Base-by-base conservation (phyloP, 2,797 vertebrate genomes). In the Xenentodon cancila region DNA sequence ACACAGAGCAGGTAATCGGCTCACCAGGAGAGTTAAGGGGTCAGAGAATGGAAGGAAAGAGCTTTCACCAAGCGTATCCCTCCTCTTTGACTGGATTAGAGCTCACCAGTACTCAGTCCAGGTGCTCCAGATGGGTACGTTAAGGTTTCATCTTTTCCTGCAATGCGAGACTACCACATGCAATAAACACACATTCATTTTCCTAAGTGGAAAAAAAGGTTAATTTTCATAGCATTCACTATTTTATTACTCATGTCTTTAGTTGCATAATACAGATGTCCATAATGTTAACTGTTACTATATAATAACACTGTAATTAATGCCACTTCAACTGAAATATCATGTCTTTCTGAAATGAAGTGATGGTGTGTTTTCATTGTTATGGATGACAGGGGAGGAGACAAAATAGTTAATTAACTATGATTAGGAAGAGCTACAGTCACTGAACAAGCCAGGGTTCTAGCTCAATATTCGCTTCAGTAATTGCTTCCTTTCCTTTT, bases 171-270 rank as follows among this genome's bases (percentile, higher is more conserved):
- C 54, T 9, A 54, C 47, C 13, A 46, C 48, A 11, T 11, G 19
- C n/a, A 57, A 13, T 32, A 22, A 65, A 74, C 40, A 53, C 69
- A 69, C 73, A 75, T 74, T 84, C 83, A 85, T 90, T 87, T 83
- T 64, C 58, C 42, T 60, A 61, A 71, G 75, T 84, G 72, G 71
- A 81, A 73, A 78, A 77, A 66, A 80, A 73, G 87, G 88, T 88
- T 91, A 84, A 91, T 92, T 89, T 88, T 80, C 79, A 75, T 84
- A 77, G 55, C 87, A 84, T 91, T 86, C 86, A 89, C 86, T 88
- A 79, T 65, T 85, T 91, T 86, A 89, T 91, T 90, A 90, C 84
- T 87, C 86, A 82, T 82, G 84, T 83, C 71, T 82, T 77, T 70
- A 78, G 37, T 52, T 53, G 60, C 67, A 13, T 2, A 4, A 37